Conservation (phyloP, 2,113 vertebrate genomes). For the Oncorhynchus nerka region DNA sequence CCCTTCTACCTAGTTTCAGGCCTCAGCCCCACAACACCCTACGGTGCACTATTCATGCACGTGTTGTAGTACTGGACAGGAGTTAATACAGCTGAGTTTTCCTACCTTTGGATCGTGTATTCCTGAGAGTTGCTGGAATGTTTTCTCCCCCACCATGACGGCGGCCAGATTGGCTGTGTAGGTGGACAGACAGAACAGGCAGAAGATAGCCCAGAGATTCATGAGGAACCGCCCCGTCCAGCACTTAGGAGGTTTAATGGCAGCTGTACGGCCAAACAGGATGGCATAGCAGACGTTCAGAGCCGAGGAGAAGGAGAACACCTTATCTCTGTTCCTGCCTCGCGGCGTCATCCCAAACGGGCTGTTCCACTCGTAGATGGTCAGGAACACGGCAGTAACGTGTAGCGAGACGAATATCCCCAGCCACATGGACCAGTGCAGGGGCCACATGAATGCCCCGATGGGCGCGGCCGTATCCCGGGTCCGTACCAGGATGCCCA, state of each 20-base stretch:
- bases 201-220: constrained; percentile 91
- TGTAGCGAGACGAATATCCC: constrained; percentile 84
- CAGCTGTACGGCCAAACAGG: constrained; percentile 82
- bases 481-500: constrained; percentile 82
- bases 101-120: constrained; percentile 85
- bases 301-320: constrained; percentile 87
- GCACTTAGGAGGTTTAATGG: constrained; percentile 87
- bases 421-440: constrained; percentile 90
- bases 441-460: constrained; percentile 85
- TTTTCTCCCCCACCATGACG: constrained; percentile 88
- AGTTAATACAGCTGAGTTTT: constrained; percentile 5
- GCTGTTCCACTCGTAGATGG: constrained; percentile 86
- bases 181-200: constrained; percentile 85
- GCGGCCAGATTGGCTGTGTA: constrained; percentile 87
- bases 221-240: constrained; percentile 85
- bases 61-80: background rate
- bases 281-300: constrained; percentile 89
- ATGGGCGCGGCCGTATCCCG: constrained; percentile 80
- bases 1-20: no score
- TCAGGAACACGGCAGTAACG: constrained; percentile 82
- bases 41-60: no score
- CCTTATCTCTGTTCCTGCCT: constrained; percentile 77
- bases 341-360: constrained; percentile 85
- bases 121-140: constrained; percentile 81
- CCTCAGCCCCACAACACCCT: no score